Conservation (phyloP, 1,140 invertebrate species). For the Drosophila auraria region DNA sequence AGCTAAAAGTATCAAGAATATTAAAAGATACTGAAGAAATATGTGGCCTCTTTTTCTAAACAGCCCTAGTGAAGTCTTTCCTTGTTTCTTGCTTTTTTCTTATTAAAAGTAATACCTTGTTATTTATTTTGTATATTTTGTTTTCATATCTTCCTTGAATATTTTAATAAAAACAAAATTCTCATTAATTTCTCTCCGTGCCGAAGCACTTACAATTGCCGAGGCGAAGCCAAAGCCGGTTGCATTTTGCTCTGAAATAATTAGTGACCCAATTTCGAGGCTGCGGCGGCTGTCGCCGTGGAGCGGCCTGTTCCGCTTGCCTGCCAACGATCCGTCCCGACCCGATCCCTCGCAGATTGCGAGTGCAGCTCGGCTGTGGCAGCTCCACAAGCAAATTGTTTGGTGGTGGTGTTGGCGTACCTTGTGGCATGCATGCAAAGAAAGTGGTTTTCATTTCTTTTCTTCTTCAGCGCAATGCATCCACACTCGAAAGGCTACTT, state of each 20-base stretch:
- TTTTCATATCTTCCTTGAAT: not conserved
- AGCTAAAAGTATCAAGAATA: not conserved
- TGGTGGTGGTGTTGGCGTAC: conserved; percentile 75
- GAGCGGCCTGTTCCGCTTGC: conserved; percentile 74
- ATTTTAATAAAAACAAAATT: not conserved
- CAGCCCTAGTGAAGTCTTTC: too few species aligned
- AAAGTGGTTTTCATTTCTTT: conserved; percentile 85
- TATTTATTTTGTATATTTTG: too few species aligned
- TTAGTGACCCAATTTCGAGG: conserved; percentile 81
- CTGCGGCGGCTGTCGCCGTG: conserved; percentile 49
- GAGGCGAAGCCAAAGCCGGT: conserved; percentile 51
- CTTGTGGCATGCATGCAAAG: conserved; percentile 84
- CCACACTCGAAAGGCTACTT: conserved; percentile 46
- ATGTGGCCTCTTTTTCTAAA: not conserved
- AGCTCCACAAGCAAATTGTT: conserved; percentile 68
- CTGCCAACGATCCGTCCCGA: conserved; percentile 31
- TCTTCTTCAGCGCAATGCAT: conserved; percentile 54
- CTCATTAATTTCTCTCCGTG: conserved; percentile 14
- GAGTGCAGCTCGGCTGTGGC: conserved; percentile 34
- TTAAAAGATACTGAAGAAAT: not conserved
- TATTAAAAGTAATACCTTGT: not conserved
- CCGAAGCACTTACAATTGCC: conserved; percentile 19
- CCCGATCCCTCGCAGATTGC: conserved; percentile 13
- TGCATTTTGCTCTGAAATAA: conserved; percentile 83
- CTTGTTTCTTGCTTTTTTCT: too few species aligned